Evolutionary conservation across 2,797 vertebrate species (phyloP), one percentile per base, ranked within the genome.

Genomic region (Ctenopoma multispine): DNA sequence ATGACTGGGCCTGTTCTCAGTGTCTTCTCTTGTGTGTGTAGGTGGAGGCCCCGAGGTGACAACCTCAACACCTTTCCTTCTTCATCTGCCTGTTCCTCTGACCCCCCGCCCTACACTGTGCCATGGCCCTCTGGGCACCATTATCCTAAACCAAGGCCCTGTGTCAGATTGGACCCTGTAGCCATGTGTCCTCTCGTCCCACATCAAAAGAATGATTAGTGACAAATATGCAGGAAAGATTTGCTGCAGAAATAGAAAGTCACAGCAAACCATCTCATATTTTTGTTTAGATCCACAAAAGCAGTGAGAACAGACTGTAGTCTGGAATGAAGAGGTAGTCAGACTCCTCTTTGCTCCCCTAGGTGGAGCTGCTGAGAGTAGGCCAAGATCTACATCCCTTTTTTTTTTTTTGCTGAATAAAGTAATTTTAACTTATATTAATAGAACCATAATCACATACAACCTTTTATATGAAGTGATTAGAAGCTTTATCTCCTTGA

Each of bases 31-130:
- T 66, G 46, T 74, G 81, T 83, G 83, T 84, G 81, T 76, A 82
- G 40, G 40, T 83, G 84, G 71, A 83, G 79, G 85, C 89, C 89
- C 88, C 20, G 75, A 89, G 90, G 93, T 94, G 92, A 94, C 90
- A 92, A 90, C 91, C 90, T 86, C 81, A 90, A 91, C 91, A 93
- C 91, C 84, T 93, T 88, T 83, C 80, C 75, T 79, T 80, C 85
- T 85, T 91, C 92, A 93, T 90, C 90, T 85, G 83, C 77, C 77
- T 86, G 77, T 87, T 89, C 81, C 77, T 80, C 60, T 92, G 90
- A 93, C 90, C 89, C 83, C 82, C 49, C 49, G 80, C 80, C 17
- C 50, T 72, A 72, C 72, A 79, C 70, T 36, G 81, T 64, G 49
- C 77, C 62, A n/a, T 9, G 66, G 77, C 87, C 90, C 87, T 81